These are phyloP conservation scores for Potamarius usumacintae DNA, from an alignment of 2,113 vertebrate genomes.

Conservation along the genomic window DNA sequence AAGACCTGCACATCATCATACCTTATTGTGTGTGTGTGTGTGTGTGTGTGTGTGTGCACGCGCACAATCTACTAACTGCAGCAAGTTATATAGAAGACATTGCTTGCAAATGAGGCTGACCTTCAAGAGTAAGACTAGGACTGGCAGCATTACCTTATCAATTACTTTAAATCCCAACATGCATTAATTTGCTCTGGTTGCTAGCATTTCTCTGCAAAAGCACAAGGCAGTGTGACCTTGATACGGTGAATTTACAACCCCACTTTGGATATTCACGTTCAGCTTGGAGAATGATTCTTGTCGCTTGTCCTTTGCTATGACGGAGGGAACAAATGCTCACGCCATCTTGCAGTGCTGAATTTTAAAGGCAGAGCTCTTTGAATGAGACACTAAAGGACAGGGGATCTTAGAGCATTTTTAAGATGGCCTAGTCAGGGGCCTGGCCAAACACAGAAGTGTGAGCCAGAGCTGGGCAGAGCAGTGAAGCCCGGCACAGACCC, in stretches of 20 bases:
- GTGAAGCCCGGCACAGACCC: constrained; percentile 55
- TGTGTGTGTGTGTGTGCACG: constrained; percentile 26
- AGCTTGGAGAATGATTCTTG: constrained; percentile 20
- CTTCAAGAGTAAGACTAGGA: constrained; percentile 28
- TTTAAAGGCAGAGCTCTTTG: constrained; percentile 77
- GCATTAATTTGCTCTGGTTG: constrained; percentile 36
- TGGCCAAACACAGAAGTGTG: constrained; percentile 71
- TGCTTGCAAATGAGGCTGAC: constrained; percentile 42
- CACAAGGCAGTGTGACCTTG: constrained; percentile 50
- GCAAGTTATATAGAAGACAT: constrained; percentile 31
- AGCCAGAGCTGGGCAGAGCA: constrained; percentile 68
- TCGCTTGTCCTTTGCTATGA: constrained; percentile 52
- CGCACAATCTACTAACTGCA: neutral
- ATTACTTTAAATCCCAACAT: constrained; percentile 46
- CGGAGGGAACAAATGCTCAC: constrained; percentile 66
- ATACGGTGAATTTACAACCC: constrained; percentile 51
- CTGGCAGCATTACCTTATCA: constrained; percentile 46
- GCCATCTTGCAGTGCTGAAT: constrained; percentile 79
- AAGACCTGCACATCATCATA: constrained; percentile 44
- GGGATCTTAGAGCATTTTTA: constrained; percentile 78
- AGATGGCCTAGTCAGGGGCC: constrained; percentile 64
- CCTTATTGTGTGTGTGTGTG: constrained; percentile 23
- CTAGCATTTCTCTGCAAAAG: constrained; percentile 34
- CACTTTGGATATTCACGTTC: constrained; percentile 48
- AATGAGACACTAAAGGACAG: constrained; percentile 78